Percentiles rank a stretch among this genome's conserved stretches.
Evolutionary conservation across 2,888 invertebrate species (phyloP).

Genomic region (Nymphalis c-album): DNA sequence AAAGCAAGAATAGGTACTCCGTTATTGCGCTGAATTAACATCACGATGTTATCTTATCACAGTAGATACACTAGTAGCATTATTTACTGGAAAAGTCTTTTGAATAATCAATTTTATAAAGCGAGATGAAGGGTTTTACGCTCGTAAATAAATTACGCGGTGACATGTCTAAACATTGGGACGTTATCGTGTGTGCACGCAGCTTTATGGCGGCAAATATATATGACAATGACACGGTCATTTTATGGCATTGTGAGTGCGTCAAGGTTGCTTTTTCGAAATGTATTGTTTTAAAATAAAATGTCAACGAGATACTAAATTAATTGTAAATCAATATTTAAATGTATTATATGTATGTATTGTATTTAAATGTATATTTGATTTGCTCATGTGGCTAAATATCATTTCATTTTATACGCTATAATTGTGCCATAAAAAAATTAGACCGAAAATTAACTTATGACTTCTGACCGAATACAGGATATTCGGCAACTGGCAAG

Average conservation of each 20-base stretch:
- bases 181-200: slow-evolving; percentile 50
- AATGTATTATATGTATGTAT: too few relatives aligned
- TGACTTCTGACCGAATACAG: too few relatives aligned
- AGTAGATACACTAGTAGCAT: slow-evolving; percentile 54
- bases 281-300: slow-evolving; percentile 11
- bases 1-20: not conserved
- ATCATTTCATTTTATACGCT: too few relatives aligned
- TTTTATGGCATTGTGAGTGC: slow-evolving; percentile 43
- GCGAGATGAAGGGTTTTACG: slow-evolving; percentile 56
- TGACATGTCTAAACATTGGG: slow-evolving; percentile 61
- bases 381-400: too few relatives aligned
- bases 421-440: too few relatives aligned
- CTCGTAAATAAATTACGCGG: slow-evolving; percentile 56
- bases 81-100: slow-evolving; percentile 52
- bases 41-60: slow-evolving; percentile 60
- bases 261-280: slow-evolving; percentile 29
- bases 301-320: not conserved
- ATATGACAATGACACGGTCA: slow-evolving; percentile 62
- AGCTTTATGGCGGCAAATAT: slow-evolving; percentile 52
- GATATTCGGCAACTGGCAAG: too few relatives aligned
- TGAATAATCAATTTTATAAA: slow-evolving; percentile 69
- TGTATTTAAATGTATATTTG: too few relatives aligned
- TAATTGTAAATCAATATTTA: too few relatives aligned
- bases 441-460: too few relatives aligned
- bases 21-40: slow-evolving; percentile 22